A percentile compares a stretch with the other conserved stretches of the same genome.
Evolutionary conservation across 2,113 vertebrate genomes (phyloP).

Genomic region (Noturus placidus): DNA sequence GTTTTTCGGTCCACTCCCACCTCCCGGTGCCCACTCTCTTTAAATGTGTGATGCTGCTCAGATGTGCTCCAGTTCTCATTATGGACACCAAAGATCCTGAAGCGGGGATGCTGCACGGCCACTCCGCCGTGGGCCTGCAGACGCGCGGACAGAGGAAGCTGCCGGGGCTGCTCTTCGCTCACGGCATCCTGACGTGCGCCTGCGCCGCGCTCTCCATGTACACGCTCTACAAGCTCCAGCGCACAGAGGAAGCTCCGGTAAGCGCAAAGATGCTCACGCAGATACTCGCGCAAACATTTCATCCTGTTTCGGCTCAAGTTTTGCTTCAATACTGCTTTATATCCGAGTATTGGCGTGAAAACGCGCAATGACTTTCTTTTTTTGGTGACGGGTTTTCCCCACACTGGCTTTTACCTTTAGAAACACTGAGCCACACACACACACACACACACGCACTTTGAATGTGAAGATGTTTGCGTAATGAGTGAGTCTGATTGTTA

Average conservation of each 20-base stretch:
- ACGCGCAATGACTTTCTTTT: not conserved
- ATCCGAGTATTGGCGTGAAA: not conserved
- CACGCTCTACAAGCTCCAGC: not conserved
- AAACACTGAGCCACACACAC: not conserved
- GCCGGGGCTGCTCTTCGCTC: not conserved
- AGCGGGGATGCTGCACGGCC: not conserved
- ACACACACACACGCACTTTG: not conserved
- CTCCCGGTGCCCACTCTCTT: conserved; percentile 30
- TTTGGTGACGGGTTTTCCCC: not conserved
- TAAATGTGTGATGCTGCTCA: not conserved
- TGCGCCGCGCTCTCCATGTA: conserved; percentile 22
- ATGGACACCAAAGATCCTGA: conserved; percentile 39
- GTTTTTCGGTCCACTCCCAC: conserved; percentile 44
- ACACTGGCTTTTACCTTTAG: not conserved
- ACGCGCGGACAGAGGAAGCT: conserved; percentile 24
- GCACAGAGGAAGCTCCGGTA: not conserved
- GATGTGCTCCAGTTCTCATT: conserved; percentile 8
- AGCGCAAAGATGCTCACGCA: not conserved
- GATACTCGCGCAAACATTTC: too few relatives aligned
- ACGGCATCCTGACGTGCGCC: conserved; percentile 21
- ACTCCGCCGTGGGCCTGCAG: conserved; percentile 1
- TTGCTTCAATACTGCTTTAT: not conserved
- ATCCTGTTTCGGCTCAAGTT: not conserved
- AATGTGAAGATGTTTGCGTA: not conserved
- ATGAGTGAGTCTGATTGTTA: not conserved